Conservation (phyloP, 2,113 vertebrate genomes). For the Shinisaurus crocodilurus region DNA sequence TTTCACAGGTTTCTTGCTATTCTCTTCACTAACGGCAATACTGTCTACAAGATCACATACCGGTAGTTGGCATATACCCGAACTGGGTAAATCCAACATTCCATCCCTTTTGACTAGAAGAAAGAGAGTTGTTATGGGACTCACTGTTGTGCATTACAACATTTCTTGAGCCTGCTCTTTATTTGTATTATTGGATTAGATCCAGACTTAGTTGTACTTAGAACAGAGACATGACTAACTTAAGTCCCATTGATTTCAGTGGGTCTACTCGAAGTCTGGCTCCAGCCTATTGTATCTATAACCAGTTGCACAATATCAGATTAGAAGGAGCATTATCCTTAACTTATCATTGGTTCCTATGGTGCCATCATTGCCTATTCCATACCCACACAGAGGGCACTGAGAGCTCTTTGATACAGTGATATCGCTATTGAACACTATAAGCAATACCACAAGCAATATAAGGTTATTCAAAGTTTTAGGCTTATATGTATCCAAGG, state of each 20-base stretch:
- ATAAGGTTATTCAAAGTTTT: conserved; percentile 73
- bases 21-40: neutral
- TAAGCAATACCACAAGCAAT: conserved; percentile 64
- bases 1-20: neutral
- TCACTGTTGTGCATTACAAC: neutral
- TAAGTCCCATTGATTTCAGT: neutral
- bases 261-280: no score
- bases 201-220: neutral
- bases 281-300: neutral
- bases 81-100: neutral
- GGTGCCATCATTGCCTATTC: conserved; percentile 35
- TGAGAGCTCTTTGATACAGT: conserved; percentile 55
- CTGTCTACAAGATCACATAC: neutral
- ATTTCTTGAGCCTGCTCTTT: neutral
- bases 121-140: neutral
- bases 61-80: neutral
- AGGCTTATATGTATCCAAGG: conserved; percentile 77
- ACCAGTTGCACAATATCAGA: neutral
- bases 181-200: neutral
- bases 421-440: conserved; percentile 52
- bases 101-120: neutral
- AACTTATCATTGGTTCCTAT: conserved; percentile 10
- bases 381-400: conserved; percentile 54
- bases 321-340: neutral
- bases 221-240: neutral